Percentiles rank a stretch among this genome's conserved stretches.
Conservation (phyloP, 2,113 vertebrate genomes). For the Athene cunicularia region DNA sequence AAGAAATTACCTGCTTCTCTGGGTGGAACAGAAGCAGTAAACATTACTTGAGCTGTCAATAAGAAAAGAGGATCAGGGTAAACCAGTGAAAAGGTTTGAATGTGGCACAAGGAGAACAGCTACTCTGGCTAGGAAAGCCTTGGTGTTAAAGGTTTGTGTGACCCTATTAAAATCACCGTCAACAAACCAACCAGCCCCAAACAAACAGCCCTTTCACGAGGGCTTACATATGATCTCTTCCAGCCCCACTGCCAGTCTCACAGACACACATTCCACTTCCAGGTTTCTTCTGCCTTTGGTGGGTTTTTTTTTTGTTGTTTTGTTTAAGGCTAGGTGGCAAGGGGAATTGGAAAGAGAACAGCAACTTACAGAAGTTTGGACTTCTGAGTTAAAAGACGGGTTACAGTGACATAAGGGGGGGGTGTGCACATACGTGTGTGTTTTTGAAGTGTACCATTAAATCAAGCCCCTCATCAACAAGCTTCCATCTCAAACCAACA, state of each 20-base stretch:
- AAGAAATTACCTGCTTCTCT: background rate
- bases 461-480: background rate
- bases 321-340: background rate
- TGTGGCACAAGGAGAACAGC: background rate
- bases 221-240: background rate
- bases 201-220: background rate
- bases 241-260: background rate
- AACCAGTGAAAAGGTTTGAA: background rate
- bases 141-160: background rate
- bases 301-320: background rate
- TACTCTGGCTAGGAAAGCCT: background rate
- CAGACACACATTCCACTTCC: background rate
- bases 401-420: background rate
- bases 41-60: background rate
- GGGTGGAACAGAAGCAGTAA: background rate
- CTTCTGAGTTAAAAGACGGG: background rate
- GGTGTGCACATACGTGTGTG: accelerated
- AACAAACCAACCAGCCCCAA: background rate
- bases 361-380: background rate
- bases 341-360: background rate
- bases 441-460: background rate
- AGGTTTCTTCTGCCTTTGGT: background rate
- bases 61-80: background rate
- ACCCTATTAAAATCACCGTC: background rate
- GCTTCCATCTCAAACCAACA: background rate